Percentiles rank a stretch among this genome's conserved stretches.
phyloP scores from a whole-genome alignment of 37 sponge, comb jelly and placozoan species.

The Hormiphora californensis region DNA sequence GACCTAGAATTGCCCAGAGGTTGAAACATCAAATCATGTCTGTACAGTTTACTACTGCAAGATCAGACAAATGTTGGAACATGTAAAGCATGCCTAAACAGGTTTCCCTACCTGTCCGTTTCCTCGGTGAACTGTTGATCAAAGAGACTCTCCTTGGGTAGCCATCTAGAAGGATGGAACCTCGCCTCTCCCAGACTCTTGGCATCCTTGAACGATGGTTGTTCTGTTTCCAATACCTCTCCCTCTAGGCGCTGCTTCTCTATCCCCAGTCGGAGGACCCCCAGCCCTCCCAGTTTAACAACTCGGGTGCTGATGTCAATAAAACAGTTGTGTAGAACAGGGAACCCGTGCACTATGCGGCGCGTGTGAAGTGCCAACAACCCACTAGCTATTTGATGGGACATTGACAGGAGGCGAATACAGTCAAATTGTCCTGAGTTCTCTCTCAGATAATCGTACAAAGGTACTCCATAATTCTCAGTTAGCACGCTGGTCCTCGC shows the following conservation, averaged over 20 bases:
- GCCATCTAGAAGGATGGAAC: conserved; percentile 31
- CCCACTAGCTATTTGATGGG: conserved; percentile 18
- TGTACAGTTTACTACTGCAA: too few relatives aligned
- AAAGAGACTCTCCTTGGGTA: conserved; percentile 28
- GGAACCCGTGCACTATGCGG: conserved; percentile 47
- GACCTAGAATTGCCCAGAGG: too few relatives aligned
- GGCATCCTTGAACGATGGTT: conserved; percentile 18
- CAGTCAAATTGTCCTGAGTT: too few relatives aligned
- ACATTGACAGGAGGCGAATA: neutral
- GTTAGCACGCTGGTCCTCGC: neutral
- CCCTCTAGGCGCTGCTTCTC: neutral
- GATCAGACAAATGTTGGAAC: too few relatives aligned
- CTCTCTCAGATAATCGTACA: conserved; percentile 5
- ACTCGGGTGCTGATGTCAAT: neutral
- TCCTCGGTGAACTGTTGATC: conserved; percentile 30
- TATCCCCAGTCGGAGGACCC: conserved; percentile 3
- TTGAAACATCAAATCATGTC: too few relatives aligned
- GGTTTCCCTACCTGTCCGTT: conserved; percentile 29
- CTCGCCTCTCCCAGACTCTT: neutral
- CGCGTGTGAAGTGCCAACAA: neutral
- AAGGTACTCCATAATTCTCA: conserved; percentile 16
- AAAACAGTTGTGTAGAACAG: conserved; percentile 43
- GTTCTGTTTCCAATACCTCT: neutral
- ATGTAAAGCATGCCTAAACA: too few relatives aligned
- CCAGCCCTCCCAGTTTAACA: conserved; percentile 19